A percentile compares a stretch with the other conserved stretches of the same genome.
Conservation (phyloP, 2,113 vertebrate species). For the chimpanzee (Pan troglodytes) region NHGRI_mPanTro3-v2.1_pri NC_072417.2:34552001-34552500, state of each 20-base stretch:
- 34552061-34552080: neutral
- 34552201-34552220: neutral
- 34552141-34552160: neutral
- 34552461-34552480: neutral
- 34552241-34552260: neutral
- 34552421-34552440: neutral
- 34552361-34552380: neutral
- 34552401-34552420: neutral
- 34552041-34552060: neutral
- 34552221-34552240: neutral
- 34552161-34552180: neutral
- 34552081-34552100: neutral
- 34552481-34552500: neutral
- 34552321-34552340: neutral
- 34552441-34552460: neutral
- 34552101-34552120: neutral
- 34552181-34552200: neutral
- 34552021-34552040: neutral
- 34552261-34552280: neutral
- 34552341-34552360: neutral
- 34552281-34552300: too few species aligned
- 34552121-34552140: neutral
- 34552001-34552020: neutral
- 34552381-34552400: neutral
- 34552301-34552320: neutral